Base-by-base conservation (phyloP, 2,888 invertebrate genomes). In the Megastigmus dorsalis region DNA sequence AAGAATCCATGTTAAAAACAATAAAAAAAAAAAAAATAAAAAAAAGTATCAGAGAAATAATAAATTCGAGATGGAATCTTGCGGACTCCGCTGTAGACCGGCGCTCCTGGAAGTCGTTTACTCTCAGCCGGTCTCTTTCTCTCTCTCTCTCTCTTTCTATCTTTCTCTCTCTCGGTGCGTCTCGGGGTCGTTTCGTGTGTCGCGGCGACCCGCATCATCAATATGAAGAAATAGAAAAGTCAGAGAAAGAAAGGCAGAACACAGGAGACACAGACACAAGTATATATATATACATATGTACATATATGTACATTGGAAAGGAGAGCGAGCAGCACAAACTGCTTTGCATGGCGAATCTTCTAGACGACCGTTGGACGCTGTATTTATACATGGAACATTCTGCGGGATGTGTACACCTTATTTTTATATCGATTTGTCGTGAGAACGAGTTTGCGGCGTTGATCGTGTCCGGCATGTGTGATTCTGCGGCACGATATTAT, bases 161-260 rank as follows among this genome's bases (percentile, higher is more conserved):
- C 10, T 41, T 10, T 7, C 28, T 20, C 6, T 50, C 50, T 18
- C 30, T 10, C 36, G n/a, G n/a, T n/a, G 15, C n/a, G 33, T 41
- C 43, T 20, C 63, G 67, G 55, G 65, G 45, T 50, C 65, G 62
- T 23, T 5, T 38, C 54, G 59, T 33, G 68, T 57, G 54, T 43
- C 70, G 30, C 48, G 74, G 15, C 66, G 79, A 79, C 83, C 83
- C 83, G 83, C 82, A 83, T 83, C 75, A 60, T 79, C 78, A 70
- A 77, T 78, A 75, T 66, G 74, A 78, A 80, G 77, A 80, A 80
- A 80, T 77, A 78, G 74, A 76, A 67, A 78, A 77, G 74, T 74
- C 69, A 57, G 63, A 74, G 74, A 79, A 62, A 74, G 0, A n/a
- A 30, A 30, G 15, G 5, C 1, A 54, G 28, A 55, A 36, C 6